phyloP scores from a whole-genome alignment of 2,113 vertebrate genomes.

The Eubucco bourcierii region DNA sequence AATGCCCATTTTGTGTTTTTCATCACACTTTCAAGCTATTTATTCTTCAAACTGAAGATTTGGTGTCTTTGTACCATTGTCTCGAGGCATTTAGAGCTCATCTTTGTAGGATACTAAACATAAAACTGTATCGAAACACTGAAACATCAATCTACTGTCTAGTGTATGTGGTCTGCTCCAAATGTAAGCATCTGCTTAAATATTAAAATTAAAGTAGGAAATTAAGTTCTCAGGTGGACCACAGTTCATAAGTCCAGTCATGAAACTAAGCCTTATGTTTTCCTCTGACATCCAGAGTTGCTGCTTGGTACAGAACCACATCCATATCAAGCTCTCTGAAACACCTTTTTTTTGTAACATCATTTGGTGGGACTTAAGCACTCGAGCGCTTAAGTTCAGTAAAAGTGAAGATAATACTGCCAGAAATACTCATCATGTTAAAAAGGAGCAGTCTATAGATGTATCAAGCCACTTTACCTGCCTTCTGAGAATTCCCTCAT shows the following conservation, averaged over 20 bases:
- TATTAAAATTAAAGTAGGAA: not conserved
- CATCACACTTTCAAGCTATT: not conserved
- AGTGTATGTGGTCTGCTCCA: not conserved
- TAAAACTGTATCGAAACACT: not conserved
- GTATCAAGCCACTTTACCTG: not conserved
- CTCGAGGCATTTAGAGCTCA: not conserved
- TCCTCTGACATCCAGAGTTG: not conserved
- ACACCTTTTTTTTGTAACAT: not conserved
- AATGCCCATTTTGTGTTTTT: not conserved
- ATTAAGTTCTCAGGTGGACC: not conserved
- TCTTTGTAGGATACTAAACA: not conserved
- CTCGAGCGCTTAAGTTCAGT: not conserved
- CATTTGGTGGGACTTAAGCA: not conserved
- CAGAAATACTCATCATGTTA: not conserved
- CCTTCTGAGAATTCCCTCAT: not conserved
- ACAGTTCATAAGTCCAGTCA: not conserved
- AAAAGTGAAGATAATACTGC: not conserved
- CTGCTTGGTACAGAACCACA: fast-evolving
- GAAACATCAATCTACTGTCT: not conserved
- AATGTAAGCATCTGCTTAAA: not conserved
- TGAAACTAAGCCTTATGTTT: not conserved
- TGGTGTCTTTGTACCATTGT: not conserved
- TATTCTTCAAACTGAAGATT: not conserved
- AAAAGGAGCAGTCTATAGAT: not conserved
- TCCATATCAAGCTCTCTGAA: not conserved